Conservation (phyloP, 2,797 vertebrate genomes). For the Eremophila alpestris region DNA sequence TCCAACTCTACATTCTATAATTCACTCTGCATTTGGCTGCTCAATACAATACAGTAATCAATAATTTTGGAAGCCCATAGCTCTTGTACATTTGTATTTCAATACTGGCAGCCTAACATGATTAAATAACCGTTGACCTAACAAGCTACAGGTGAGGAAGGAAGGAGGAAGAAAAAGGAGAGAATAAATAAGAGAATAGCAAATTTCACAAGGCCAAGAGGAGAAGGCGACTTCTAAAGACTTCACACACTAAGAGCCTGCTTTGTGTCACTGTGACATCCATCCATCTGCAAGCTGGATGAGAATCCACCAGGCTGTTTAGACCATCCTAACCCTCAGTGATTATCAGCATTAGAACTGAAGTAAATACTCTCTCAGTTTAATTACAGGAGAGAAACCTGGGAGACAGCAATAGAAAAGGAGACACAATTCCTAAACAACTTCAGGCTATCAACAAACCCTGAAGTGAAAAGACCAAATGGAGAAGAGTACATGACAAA, state of each 20-base stretch:
- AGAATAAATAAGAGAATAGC: background rate
- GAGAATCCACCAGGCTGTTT: background rate
- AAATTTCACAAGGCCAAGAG: background rate
- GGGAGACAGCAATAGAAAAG: conserved; percentile 11
- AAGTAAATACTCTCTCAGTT: conserved; percentile 3
- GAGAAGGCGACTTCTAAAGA: background rate
- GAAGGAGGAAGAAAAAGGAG: background rate
- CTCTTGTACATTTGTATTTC: background rate
- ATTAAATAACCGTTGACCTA: conserved; percentile 15
- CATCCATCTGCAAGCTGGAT: background rate
- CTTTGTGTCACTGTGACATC: background rate
- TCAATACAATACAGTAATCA: background rate
- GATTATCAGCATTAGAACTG: conserved; percentile 5
- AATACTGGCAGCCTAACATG: background rate
- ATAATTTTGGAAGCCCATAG: background rate
- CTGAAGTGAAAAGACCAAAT: conserved; percentile 15
- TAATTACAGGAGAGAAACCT: conserved; percentile 54
- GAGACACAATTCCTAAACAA: conserved; percentile 15
- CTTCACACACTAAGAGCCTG: background rate
- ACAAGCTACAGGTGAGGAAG: background rate
- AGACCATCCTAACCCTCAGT: conserved; percentile 6
- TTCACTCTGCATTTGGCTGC: background rate
- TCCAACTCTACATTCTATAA: background rate
- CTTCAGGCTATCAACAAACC: conserved; percentile 16
- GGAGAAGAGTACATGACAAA: background rate